Evolutionary conservation across 1,140 invertebrate species (phyloP).

Genomic region (Cydia splendana): DNA sequence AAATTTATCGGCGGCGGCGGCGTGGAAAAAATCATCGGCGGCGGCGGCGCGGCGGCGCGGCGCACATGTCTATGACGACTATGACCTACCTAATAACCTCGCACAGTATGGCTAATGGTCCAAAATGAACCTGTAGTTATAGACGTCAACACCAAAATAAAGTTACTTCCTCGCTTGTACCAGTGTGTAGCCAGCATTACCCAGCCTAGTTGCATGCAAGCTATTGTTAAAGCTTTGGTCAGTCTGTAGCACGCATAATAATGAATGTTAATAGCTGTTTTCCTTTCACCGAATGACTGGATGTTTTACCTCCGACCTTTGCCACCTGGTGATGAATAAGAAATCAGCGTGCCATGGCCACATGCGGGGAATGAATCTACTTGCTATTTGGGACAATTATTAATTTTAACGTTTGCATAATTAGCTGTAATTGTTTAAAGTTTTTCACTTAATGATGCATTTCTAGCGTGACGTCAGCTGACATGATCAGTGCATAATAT

Average conservation of each 20-base stretch:
- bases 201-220: conserved; percentile 16
- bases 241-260: conserved; percentile 31
- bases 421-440: conserved; percentile 8
- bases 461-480: background rate
- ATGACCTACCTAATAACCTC: too few relatives aligned
- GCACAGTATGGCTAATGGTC: too few relatives aligned
- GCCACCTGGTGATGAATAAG: conserved; percentile 33
- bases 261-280: conserved; percentile 33
- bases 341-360: conserved; percentile 31
- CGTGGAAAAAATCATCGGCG: too few relatives aligned
- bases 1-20: too few relatives aligned
- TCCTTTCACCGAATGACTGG: conserved; percentile 34
- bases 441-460: background rate
- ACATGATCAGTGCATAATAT: background rate
- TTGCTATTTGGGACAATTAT: conserved; percentile 30
- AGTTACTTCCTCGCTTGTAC: background rate
- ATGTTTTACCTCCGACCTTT: conserved; percentile 26
- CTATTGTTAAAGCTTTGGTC: conserved; percentile 31
- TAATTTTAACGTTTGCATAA: conserved; percentile 13
- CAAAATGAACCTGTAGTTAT: too few relatives aligned
- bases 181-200: conserved; percentile 9
- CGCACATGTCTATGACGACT: too few relatives aligned
- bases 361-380: conserved; percentile 31
- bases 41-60: too few relatives aligned
- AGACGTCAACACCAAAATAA: background rate